Evolutionary conservation across 2,888 invertebrate genomes (phyloP).

Genomic region (Sicus ferrugineus): DNA sequence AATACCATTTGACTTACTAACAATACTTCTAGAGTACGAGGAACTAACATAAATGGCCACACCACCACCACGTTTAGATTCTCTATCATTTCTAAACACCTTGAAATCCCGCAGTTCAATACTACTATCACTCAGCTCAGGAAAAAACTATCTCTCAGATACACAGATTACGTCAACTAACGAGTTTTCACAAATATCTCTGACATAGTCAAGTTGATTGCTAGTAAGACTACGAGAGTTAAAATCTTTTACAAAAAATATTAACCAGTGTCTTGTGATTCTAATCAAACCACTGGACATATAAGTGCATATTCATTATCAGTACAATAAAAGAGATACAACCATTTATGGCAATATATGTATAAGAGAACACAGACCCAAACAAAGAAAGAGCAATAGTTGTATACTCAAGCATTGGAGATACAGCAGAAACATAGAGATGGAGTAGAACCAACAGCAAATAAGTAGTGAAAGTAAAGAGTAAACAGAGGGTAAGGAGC

Average conservation of each 20-base stretch:
- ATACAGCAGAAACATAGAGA: background rate
- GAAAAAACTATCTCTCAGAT: too few relatives aligned
- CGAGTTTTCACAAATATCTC: too few relatives aligned
- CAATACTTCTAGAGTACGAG: background rate
- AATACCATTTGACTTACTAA: background rate
- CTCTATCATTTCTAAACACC: background rate
- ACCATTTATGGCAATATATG: background rate
- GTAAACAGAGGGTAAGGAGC: too few relatives aligned
- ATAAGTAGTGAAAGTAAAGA: background rate
- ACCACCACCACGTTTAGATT: background rate
- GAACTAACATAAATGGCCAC: background rate
- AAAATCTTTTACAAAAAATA: too few relatives aligned
- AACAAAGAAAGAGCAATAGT: background rate
- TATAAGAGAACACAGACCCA: background rate
- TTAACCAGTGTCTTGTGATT: background rate
- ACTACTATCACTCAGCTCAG: background rate
- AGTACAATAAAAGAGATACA: background rate
- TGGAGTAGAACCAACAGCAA: background rate
- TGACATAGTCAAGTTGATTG: too few relatives aligned
- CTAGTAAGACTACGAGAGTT: too few relatives aligned
- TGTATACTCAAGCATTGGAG: too few relatives aligned
- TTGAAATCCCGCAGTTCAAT: background rate
- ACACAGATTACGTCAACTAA: too few relatives aligned
- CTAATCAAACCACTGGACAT: background rate
- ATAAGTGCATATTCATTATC: background rate